Evolutionary conservation across 2,888 invertebrate genomes (phyloP).

Genomic region (Tethea ocularis): DNA sequence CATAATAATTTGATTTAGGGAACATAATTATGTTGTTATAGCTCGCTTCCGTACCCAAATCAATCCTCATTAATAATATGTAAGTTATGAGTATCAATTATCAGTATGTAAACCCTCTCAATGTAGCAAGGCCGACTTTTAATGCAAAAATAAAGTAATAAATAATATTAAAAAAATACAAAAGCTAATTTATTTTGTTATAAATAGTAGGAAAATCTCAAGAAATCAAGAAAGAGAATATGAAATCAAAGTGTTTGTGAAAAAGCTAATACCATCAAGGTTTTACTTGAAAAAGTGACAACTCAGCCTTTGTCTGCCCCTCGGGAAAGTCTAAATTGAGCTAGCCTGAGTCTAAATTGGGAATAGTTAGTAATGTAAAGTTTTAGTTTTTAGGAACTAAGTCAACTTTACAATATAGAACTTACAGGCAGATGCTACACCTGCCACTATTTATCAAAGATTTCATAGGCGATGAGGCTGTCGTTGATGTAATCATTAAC

Average conservation of each 20-base stretch:
- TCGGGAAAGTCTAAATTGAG: background rate
- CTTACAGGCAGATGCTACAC: too few relatives aligned
- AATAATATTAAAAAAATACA: too few relatives aligned
- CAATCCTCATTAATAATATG: background rate
- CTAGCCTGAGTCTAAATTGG: background rate
- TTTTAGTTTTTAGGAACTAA: background rate
- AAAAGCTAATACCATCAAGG: background rate
- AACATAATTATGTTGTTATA: slow-evolving; percentile 1
- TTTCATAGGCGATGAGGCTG: too few relatives aligned
- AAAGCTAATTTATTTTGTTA: too few relatives aligned
- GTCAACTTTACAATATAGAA: too few relatives aligned
- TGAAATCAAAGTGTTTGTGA: background rate
- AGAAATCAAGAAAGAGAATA: background rate
- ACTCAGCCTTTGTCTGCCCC: background rate
- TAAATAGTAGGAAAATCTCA: background rate
- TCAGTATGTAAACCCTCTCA: too few relatives aligned
- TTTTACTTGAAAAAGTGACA: background rate
- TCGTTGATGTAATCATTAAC: too few relatives aligned
- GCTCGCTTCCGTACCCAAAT: background rate
- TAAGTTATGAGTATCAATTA: too few relatives aligned
- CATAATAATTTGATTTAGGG: background rate
- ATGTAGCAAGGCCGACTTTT: too few relatives aligned
- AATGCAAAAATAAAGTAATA: too few relatives aligned
- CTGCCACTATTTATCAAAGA: too few relatives aligned
- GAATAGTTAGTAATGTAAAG: background rate